Evolutionary conservation across 2,113 vertebrate genomes (phyloP).

Genomic region (Fukomys damarensis): DNA sequence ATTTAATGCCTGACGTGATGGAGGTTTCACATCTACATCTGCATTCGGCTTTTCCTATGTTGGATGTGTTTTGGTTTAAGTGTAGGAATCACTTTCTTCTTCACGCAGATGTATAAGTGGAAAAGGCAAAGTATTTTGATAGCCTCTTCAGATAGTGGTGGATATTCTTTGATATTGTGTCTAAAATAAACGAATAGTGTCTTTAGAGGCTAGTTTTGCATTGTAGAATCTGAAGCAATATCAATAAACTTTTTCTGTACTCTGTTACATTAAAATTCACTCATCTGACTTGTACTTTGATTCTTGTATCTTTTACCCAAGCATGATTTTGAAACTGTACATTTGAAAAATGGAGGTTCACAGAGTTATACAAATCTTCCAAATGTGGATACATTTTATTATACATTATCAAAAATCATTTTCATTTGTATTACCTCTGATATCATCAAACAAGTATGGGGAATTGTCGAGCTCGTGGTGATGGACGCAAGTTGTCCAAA

Average conservation of each 20-base stretch:
- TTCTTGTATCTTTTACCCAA: not conserved
- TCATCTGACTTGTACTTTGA: not conserved
- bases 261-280: not conserved
- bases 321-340: not conserved
- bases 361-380: not conserved
- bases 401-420: not conserved
- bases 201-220: constrained; percentile 23
- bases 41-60: not conserved
- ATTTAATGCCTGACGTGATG: not conserved
- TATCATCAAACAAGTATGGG: not conserved
- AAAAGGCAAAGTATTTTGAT: constrained; percentile 3
- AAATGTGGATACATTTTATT: not conserved
- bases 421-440: not conserved
- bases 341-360: not conserved
- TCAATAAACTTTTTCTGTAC: not conserved
- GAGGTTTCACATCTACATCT: not conserved
- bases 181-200: not conserved
- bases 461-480: not conserved
- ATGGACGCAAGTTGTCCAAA: not conserved
- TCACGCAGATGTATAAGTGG: not conserved
- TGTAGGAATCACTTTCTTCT: constrained; percentile 3
- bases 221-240: not conserved
- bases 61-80: not conserved
- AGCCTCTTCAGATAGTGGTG: constrained; percentile 24
- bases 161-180: not conserved